Evolutionary conservation across 1,140 invertebrate species (phyloP), one percentile per base, ranked within the genome.

Genomic region (Penaeus indicus): DNA sequence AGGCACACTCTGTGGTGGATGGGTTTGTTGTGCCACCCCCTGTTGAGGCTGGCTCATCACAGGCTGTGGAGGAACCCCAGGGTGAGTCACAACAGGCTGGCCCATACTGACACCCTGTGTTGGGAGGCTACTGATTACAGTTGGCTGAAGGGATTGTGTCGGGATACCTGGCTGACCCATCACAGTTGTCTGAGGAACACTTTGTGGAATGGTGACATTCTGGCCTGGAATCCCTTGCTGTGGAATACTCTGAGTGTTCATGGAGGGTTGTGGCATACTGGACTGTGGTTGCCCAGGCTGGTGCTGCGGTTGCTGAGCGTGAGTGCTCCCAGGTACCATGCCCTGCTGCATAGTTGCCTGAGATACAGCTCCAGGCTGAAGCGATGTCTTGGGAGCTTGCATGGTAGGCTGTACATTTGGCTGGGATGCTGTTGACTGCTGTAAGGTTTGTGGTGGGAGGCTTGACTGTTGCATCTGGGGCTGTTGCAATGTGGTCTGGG

Each of bases 41-140:
- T 32, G 61, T 62, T 88, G 87, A 60, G 87, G 87, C 72, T 88
- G 87, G 25, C 64, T 83, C 81, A 88, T 78, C 38, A 88, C 87
- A 64, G 87, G 82, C 69, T 88, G 87, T 19, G 72, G 47, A 27
- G 84, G 69, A 64, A 86, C 84, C n/a, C 69, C 82, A n/a, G 64
- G 75, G 82, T 88, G 87, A 22, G 80, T 63, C 27, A 88, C 87
- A 8, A 77, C 87, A 21, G 87, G 72, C 54, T 84, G 60, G 60
- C 42, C 60, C 72, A 88, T 11, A 27, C 27, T 75, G 18, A 75
- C 72, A 62, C 63, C 82, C 60, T 84, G 87, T 38, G 60, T 61
- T 22, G 64, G 3, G 21, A 88, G 75, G 32, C 67, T 25, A 60
- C 60, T 64, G 47, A 88, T 88, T 80, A 88, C 87, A 61, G 21